Percentiles rank a stretch among this genome's conserved stretches.
Conservation (phyloP, 2,888 invertebrate genomes). For the Lasioglossum zephyrum region DNA sequence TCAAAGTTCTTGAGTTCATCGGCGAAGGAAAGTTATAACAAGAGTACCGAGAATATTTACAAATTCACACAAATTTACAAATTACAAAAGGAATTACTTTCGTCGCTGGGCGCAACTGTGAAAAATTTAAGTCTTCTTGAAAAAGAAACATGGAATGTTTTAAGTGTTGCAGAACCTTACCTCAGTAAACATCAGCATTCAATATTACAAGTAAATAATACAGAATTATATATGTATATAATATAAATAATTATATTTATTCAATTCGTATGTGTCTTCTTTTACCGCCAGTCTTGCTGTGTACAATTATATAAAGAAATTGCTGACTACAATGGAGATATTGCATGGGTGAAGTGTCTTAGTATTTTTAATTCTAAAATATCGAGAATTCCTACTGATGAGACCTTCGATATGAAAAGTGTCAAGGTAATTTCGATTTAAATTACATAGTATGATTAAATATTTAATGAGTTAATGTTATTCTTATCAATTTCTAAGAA, state of each 20-base stretch:
- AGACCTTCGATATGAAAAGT: constrained; percentile 62
- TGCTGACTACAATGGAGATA: constrained; percentile 84
- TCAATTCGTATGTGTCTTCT: neutral
- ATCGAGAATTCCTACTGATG: constrained; percentile 60
- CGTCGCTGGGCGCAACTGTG: constrained; percentile 85
- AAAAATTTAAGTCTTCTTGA: constrained; percentile 85
- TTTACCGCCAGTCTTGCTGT: constrained; percentile 84
- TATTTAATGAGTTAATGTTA: no score
- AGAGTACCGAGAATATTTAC: constrained; percentile 87
- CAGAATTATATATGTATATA: neutral
- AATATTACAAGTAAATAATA: constrained; percentile 86
- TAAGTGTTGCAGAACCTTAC: constrained; percentile 85
- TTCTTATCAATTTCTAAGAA: no score
- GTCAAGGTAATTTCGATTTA: constrained; percentile 66
- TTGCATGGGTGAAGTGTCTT: constrained; percentile 82
- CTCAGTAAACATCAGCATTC: constrained; percentile 87
- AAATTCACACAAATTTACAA: constrained; percentile 86
- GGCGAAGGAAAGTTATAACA: constrained; percentile 86
- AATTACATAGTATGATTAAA: neutral
- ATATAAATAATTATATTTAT: neutral
- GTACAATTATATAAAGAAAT: constrained; percentile 86
- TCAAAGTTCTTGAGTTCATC: constrained; percentile 86
- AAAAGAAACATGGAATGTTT: constrained; percentile 82
- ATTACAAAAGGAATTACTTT: constrained; percentile 86
- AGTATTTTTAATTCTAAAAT: constrained; percentile 76